phyloP scores from a whole-genome alignment of 2,797 vertebrate genomes.

The Salarias fasciatus region DNA sequence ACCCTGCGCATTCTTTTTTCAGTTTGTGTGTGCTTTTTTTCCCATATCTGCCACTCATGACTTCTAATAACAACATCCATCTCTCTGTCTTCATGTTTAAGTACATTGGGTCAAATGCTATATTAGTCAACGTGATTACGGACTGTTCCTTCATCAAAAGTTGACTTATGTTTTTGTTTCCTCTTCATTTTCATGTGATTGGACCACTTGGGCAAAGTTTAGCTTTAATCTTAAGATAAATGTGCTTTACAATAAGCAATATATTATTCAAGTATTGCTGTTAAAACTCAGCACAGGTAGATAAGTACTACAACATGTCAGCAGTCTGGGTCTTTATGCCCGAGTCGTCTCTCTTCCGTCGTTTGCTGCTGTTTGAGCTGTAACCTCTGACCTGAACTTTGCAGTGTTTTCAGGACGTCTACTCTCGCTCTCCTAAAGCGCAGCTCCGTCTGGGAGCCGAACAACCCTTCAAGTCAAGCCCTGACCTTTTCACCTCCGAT shows the following conservation, averaged over 20 bases:
- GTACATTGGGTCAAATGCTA: no score
- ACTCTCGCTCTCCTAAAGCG: not conserved
- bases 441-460: constrained; percentile 32
- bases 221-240: no score
- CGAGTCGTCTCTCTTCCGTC: not conserved
- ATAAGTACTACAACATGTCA: not conserved
- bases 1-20: no score
- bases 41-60: no score
- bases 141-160: not conserved
- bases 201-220: no score
- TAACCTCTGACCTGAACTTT: no score
- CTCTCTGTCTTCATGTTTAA: no score
- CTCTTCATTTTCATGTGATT: no score
- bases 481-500: constrained; percentile 50
- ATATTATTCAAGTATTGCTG: not conserved
- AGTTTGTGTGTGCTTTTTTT: no score
- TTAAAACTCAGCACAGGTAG: not conserved
- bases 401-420: not conserved
- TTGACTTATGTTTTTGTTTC: no score
- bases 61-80: no score
- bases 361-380: constrained; percentile 1
- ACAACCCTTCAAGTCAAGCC: constrained; percentile 36
- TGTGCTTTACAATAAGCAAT: not conserved
- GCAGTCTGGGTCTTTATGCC: not conserved
- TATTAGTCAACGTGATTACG: no score